Percentiles rank a stretch among this genome's conserved stretches.
These are phyloP conservation scores for Forbesichthys papilliferus DNA, from an alignment of 2,113 vertebrate genomes.

Conservation along the genomic window DNA sequence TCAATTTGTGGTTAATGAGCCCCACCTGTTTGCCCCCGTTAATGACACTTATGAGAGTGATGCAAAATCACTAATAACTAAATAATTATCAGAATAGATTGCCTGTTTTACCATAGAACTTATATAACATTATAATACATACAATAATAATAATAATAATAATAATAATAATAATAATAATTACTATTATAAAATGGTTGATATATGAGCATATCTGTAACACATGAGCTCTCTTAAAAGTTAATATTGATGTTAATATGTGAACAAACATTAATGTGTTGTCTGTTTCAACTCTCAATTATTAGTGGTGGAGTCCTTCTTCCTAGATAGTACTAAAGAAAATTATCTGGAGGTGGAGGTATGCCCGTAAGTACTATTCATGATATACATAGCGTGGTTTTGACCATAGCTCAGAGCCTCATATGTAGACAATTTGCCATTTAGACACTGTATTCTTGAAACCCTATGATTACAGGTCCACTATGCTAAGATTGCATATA, in stretches of 20 bases:
- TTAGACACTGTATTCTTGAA: too few relatives aligned
- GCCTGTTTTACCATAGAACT: slow-evolving; percentile 18
- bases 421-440: background rate
- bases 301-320: slow-evolving; percentile 91
- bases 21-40: slow-evolving; percentile 62
- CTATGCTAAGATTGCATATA: too few relatives aligned
- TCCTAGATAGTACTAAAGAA: slow-evolving; percentile 81
- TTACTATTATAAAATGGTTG: too few relatives aligned
- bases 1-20: slow-evolving; percentile 58
- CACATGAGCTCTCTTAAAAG: background rate
- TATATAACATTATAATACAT: slow-evolving; percentile 20
- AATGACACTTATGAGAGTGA: slow-evolving; percentile 47
- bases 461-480: too few relatives aligned
- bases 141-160: too few relatives aligned
- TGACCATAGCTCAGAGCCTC: background rate
- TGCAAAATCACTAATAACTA: slow-evolving; percentile 33
- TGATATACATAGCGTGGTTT: background rate
- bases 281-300: background rate
- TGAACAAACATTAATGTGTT: background rate
- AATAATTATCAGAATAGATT: slow-evolving; percentile 28
- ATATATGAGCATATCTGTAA: background rate
- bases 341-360: slow-evolving; percentile 93
- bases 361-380: slow-evolving; percentile 85
- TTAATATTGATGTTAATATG: background rate
- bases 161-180: too few relatives aligned